Evolutionary conservation across 2,797 vertebrate genomes (phyloP), one percentile per base, ranked within the genome.

Genomic region (Hyperoplus immaculatus): DNA sequence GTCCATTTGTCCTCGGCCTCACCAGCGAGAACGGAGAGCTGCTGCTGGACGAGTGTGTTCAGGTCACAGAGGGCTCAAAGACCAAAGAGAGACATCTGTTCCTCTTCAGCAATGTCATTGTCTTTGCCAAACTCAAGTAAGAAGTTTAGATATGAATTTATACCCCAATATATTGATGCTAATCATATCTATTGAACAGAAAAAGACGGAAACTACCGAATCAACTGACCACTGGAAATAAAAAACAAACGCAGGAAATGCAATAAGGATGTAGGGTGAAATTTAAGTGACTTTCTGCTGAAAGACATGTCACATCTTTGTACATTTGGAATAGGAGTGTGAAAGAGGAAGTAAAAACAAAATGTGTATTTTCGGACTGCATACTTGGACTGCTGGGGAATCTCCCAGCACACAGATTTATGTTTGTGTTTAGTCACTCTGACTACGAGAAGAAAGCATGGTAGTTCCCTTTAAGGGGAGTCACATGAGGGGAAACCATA

Each of bases 91-190:
- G 91, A 73, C 93, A 93, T 75, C 85, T 95, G 16, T 95, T 96
- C 82, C 94, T 96, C 68, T 95, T 96, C 88, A 91, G 72, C 11
- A 86, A 95, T 0, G 88, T 89, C 46, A 82, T 96, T 8, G 88
- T 94, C 85, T 89, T 96, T 0, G 81, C 95, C 29, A 95, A 96
- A 81, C 81, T 94, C 82, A 96, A 95, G 95, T 96, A 87, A 94
- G 93, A 67, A 6, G 6, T 1, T 1, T 21, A 36, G 62, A 57
- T 14, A 51, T 45, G 3, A 4, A 53, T 21, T 12, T 8, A 4
- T 29, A 7, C 2, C 41, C 3, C 29, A 41, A 12, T 16, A 21
- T 50, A 15, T 12, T 50, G 15, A 42, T 21, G 14, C 4, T 38
- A 9, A 55, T 29, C 0, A 56, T n/a, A 0, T 68, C 18, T 5